Conservation (phyloP, 2,888 invertebrate genomes). For the Lottia gigantea region DNA sequence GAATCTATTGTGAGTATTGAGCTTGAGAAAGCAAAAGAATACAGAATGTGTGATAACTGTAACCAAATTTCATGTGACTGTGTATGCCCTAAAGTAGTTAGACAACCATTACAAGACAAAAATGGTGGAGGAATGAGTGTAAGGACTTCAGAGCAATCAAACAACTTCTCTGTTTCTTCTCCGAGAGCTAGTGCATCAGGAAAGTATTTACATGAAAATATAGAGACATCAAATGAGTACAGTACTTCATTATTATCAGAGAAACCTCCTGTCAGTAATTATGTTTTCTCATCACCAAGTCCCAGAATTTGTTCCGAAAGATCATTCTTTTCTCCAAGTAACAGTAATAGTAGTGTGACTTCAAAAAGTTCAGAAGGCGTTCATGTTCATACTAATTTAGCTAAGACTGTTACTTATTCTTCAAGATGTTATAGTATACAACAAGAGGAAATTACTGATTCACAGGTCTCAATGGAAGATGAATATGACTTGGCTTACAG, state of each 20-base stretch:
- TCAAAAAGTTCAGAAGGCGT: constrained; percentile 59
- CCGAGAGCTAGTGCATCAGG: background rate
- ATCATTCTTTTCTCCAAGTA: constrained; percentile 60
- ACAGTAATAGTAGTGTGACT: constrained; percentile 47
- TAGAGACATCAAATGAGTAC: background rate
- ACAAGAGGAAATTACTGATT: constrained; percentile 50
- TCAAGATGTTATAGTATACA: constrained; percentile 58
- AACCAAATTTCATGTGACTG: constrained; percentile 11
- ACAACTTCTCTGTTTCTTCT: background rate
- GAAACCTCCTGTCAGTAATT: background rate
- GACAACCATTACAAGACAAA: background rate
- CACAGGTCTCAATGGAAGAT: constrained; percentile 69
- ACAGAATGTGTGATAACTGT: constrained; percentile 20
- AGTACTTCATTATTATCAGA: background rate
- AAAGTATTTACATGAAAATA: background rate
- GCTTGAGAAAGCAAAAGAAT: constrained; percentile 10
- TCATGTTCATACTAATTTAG: constrained; percentile 62
- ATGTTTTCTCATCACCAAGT: constrained; percentile 10
- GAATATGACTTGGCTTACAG: constrained; percentile 77
- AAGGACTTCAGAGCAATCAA: background rate
- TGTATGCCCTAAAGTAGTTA: background rate
- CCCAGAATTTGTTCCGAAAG: constrained; percentile 42
- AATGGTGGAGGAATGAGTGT: background rate
- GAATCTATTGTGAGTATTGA: background rate
- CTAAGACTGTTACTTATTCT: constrained; percentile 66